Base-by-base conservation (phyloP, 2,888 invertebrate species). In the Cephus runcator region DNA sequence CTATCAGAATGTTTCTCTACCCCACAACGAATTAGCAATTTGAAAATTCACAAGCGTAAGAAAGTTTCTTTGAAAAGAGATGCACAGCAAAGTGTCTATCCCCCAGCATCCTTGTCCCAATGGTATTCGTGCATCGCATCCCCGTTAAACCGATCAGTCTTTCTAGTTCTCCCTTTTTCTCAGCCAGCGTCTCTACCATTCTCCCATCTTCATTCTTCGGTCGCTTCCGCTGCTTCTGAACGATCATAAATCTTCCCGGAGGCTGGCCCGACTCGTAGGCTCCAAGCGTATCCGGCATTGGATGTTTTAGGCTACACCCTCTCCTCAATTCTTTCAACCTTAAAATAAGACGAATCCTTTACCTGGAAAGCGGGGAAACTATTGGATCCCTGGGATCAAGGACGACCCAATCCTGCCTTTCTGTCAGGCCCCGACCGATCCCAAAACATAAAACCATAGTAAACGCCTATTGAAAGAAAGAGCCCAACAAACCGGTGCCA, bases 321-420 rank as follows among this genome's bases (percentile, higher is more conserved):
- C 79, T 79, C 79, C 69, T 71, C 71, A 34, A 31, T 71, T 35
- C 34, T 34, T 35, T 36, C 23, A 15, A 76, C 73, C 73, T 40
- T 40, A 76, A 79, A 74, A 79, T 76, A 73, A 76, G 34, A 73
- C 69, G 68, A 35, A 34, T 36, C n/a, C 68, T 77, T 74, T 79
- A 79, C 79, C 79, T 79, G 79, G 79, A 76, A 79, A 74, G 79
- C 76, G 23, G 69, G 73, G 79, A 79, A 79, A 79, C 79, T 36
- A 79, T 79, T 79, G 79, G 79, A 73, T 33, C 79, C 73, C 56
- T 73, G 30, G 68, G 31, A 34, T 34, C 74, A 74, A 74, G 74
- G 74, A 35, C 74, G 74, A 74, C 34, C 34, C 74, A 34, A 12
- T 23, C 74, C 71, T 71, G 33, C 71, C 71, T 71, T 34, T 56